Base-by-base conservation (phyloP, 1,140 invertebrate genomes). In the Diuraphis noxia region DNA sequence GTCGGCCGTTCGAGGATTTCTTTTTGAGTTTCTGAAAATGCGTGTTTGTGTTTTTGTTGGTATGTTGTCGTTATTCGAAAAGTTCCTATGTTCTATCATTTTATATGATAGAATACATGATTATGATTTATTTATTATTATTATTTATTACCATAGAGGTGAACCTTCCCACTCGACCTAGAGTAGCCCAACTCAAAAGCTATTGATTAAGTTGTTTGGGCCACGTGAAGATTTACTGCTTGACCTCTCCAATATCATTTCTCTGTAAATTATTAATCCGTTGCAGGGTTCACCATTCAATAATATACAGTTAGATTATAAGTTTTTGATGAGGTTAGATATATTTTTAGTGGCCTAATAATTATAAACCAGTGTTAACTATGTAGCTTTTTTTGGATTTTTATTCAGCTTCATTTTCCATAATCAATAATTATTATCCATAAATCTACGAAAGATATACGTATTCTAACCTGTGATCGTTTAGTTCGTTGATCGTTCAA, bases 201-300 rank as follows among this genome's bases (percentile, higher is more conserved):
- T 8, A 17, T 10, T 2, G 30, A n/a, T 6, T 17, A 63, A 17
- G 10, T 63, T 3, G 10, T 17, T 63, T 63, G 30, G 10, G 3
- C 30, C 0, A n/a, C 0, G 9, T 4, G 3, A 30, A 0, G 52
- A 63, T 30, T 3, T 4, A 13, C 13, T 63, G 4, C 13, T n/a
- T 6, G 30, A 63, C 17, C 30, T n/a, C 13, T 63, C 25, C 13
- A n/a, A 63, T 3, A 5, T 17, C 17, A 63, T 63, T 1, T 6
- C 17, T 63, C 5, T 63, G 10, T 17, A n/a, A n/a, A 63, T n/a
- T 63, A 63, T 30, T 30, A 56, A 63, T 63, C n/a, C 3, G 6
- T 63, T 17, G 10, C 0, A 5, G 10, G 56, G 5, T n/a, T 63
- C 6, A 1, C 1, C 1, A n/a, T 63, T n/a, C 3, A 5, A 63